phyloP scores from a whole-genome alignment of 2,113 vertebrate genomes.

The Mandrillus leucophaeus region DNA sequence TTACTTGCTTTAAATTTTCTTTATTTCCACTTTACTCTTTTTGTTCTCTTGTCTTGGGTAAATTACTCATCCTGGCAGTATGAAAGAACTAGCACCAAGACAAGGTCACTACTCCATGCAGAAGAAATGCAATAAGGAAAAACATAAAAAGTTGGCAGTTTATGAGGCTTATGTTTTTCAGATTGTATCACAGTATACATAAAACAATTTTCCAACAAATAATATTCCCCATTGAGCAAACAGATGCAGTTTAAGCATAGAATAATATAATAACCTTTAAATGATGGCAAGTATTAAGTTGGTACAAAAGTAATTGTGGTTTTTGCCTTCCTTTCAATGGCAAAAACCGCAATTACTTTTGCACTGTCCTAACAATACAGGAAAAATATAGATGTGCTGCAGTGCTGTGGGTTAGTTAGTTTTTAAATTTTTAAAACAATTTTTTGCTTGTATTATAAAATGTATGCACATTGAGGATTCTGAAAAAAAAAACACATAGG shows the following conservation, averaged over 20 bases:
- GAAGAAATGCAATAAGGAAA: slow-evolving; percentile 8
- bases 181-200: not conserved
- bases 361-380: not conserved
- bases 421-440: not conserved
- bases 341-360: no score
- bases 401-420: not conserved
- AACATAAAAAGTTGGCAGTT: not conserved
- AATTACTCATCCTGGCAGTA: not conserved
- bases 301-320: no score
- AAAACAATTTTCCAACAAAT: slow-evolving; percentile 4
- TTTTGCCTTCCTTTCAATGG: no score
- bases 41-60: slow-evolving; percentile 30
- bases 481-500: not conserved
- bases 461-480: not conserved
- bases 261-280: not conserved
- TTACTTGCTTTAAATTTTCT: not conserved
- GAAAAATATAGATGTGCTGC: not conserved
- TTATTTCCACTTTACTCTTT: slow-evolving; percentile 36
- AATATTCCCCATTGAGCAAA: not conserved
- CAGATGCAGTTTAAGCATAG: not conserved
- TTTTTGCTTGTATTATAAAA: slow-evolving; percentile 5
- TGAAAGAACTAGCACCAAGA: slow-evolving; percentile 4
- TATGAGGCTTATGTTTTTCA: not conserved
- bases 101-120: not conserved
- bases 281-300: not conserved